phyloP scores from a whole-genome alignment of 2,113 vertebrate species.

The Formicarius rufipectus region DNA sequence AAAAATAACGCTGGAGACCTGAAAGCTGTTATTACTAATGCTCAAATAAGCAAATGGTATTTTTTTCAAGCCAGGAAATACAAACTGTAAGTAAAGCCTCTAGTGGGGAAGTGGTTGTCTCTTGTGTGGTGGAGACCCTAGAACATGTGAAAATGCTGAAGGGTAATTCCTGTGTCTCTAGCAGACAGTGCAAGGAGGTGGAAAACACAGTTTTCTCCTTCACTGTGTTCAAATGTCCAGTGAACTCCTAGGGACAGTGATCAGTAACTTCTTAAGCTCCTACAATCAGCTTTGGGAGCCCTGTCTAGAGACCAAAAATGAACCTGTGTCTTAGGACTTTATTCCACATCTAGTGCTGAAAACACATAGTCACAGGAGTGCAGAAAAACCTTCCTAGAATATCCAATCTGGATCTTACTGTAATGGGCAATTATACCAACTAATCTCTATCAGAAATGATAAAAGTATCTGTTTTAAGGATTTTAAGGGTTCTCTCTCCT shows the following conservation, averaged over 20 bases:
- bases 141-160: rapidly evolving
- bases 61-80: not conserved
- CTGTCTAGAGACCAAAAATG: not conserved
- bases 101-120: rapidly evolving
- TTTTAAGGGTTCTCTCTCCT: not conserved
- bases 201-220: not conserved
- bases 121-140: not conserved
- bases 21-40: not conserved
- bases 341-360: not conserved
- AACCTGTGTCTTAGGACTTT: not conserved
- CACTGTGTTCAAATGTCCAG: not conserved
- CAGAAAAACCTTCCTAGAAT: not conserved
- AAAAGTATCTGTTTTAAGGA: not conserved
- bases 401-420: not conserved
- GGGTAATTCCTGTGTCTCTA: not conserved
- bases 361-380: not conserved
- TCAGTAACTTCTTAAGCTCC: not conserved
- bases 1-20: not conserved
- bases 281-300: not conserved
- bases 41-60: not conserved
- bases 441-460: not conserved
- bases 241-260: too few species aligned
- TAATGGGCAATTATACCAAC: not conserved
- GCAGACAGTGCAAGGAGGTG: not conserved
- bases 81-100: not conserved